Conservation (phyloP, 1,140 invertebrate species). For the Halesus radiatus region DNA sequence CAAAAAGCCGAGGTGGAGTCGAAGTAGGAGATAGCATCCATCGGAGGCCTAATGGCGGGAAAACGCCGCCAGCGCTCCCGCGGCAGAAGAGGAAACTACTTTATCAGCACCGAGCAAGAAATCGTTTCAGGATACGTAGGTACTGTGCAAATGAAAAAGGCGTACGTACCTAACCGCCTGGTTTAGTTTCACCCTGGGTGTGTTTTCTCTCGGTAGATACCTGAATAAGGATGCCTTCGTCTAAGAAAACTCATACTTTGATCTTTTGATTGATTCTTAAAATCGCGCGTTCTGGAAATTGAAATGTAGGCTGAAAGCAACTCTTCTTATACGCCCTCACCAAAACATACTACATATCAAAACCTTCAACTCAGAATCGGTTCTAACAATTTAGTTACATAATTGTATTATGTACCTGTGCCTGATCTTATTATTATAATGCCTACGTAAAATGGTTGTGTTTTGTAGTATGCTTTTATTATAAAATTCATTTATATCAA, state of each 20-base stretch:
- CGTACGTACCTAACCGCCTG: background rate
- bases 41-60: constrained; percentile 24
- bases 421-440: no score
- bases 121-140: constrained; percentile 1
- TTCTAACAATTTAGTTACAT: no score
- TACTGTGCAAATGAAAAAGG: constrained; percentile 5
- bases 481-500: constrained; percentile 14
- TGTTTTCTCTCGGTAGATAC: no score
- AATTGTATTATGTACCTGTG: no score
- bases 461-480: background rate
- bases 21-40: constrained; percentile 4
- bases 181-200: no score
- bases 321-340: no score
- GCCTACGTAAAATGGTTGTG: no score
- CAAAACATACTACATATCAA: no score
- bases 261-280: constrained; percentile 19
- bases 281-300: background rate
- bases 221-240: no score
- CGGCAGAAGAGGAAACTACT: constrained; percentile 31
- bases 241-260: constrained; percentile 7
- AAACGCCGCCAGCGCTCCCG: constrained; percentile 24
- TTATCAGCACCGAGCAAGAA: constrained; percentile 34
- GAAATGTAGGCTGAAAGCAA: no score
- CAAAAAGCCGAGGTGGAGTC: background rate
- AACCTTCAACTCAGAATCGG: no score